These are phyloP conservation scores for Syngnathus typhle DNA, from an alignment of 2,113 vertebrate species.

Conservation along the genomic window DNA sequence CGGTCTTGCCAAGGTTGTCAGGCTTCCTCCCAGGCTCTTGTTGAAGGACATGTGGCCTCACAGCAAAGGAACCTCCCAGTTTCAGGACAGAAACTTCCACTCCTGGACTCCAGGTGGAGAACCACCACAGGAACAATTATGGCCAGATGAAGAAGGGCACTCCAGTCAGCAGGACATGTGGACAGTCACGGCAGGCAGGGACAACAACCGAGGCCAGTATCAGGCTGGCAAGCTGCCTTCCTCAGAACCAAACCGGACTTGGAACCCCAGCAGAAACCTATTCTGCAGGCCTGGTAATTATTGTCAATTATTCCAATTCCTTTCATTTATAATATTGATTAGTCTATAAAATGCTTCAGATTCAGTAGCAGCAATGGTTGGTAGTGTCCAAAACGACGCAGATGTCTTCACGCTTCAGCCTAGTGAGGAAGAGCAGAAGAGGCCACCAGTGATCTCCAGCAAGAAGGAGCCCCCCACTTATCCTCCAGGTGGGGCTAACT, in stretches of 20 bases:
- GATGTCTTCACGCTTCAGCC: constrained; percentile 46
- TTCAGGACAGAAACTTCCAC: constrained; percentile 14
- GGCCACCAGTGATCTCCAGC: constrained; percentile 26
- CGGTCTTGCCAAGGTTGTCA: constrained; percentile 59
- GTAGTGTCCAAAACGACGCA: constrained; percentile 56
- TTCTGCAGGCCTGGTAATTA: constrained; percentile 50
- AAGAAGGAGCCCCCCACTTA: constrained; percentile 78
- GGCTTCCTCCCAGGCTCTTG: constrained; percentile 69
- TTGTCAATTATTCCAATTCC: neutral
- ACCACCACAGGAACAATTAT: constrained; percentile 27
- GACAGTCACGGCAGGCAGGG: constrained; percentile 26
- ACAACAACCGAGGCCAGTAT: constrained; percentile 28
- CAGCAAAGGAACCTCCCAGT: constrained; percentile 21
- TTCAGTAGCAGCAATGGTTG: constrained; percentile 26
- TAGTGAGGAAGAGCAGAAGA: constrained; percentile 57
- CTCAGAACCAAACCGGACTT: neutral
- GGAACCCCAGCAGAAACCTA: constrained; percentile 22
- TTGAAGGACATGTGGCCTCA: constrained; percentile 63
- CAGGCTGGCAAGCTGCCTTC: constrained; percentile 24
- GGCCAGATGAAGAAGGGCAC: constrained; percentile 38
- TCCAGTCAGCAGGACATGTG: constrained; percentile 41
- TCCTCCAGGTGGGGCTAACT: constrained; percentile 70
- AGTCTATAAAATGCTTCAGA: constrained; percentile 11
- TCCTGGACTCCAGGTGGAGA: constrained; percentile 33
- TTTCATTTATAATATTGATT: neutral